Evolutionary conservation across 2,888 invertebrate genomes (phyloP).

Genomic region (Phengaris alcon): DNA sequence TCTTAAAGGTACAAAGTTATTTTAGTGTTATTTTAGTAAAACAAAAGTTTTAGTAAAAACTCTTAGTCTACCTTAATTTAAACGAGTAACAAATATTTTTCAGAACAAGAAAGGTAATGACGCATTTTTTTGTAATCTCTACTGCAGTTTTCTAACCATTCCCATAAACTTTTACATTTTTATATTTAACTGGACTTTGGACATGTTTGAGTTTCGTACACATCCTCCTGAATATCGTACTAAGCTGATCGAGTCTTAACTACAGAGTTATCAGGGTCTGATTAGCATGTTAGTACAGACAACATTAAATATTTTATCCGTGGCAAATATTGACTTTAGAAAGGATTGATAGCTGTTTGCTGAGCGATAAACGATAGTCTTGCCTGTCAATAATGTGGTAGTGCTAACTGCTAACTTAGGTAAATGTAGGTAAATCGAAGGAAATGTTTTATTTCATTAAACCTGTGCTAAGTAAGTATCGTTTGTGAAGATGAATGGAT

Average conservation of each 20-base stretch:
- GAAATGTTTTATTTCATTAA: background rate
- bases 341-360: conserved; percentile 8
- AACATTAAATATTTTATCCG: conserved; percentile 2
- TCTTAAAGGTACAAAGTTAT: too few relatives aligned
- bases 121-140: too few relatives aligned
- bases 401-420: background rate
- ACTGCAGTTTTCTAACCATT: too few relatives aligned
- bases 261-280: background rate
- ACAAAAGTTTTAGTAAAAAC: too few relatives aligned
- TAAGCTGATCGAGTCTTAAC: background rate
- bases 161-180: too few relatives aligned
- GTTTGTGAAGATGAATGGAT: too few relatives aligned
- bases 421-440: background rate
- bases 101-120: too few relatives aligned
- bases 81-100: too few relatives aligned
- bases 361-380: conserved; percentile 2
- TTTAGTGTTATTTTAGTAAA: too few relatives aligned
- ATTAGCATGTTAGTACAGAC: conserved; percentile 10
- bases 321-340: background rate
- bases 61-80: too few relatives aligned
- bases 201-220: background rate
- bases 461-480: too few relatives aligned
- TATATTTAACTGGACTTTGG: background rate
- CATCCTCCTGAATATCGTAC: background rate
- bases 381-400: background rate